Evolutionary conservation across 2,888 invertebrate species (phyloP), one percentile per base, ranked within the genome.

Genomic region (Synanthedon formicaeformis): DNA sequence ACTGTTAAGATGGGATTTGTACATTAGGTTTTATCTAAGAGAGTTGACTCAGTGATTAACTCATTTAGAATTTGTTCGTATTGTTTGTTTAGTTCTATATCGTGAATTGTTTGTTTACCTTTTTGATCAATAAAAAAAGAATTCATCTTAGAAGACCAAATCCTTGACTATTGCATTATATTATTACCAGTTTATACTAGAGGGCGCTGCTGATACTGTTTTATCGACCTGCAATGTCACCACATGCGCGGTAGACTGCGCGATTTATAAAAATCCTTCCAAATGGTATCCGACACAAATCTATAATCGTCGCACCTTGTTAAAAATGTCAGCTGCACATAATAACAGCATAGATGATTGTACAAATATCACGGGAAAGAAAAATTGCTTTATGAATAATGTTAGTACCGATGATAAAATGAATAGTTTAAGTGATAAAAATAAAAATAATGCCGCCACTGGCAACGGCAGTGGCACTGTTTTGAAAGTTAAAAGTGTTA

Each of bases 251-350:
- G 75, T 79, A 72, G 73, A 63, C 71, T 87, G 87, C 86, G 86
- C 84, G 83, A 78, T 78, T 78, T 86, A 85, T 79, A 85, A 86
- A 86, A 81, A 78, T 84, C 78, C 69, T 67, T 70, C 73, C 79
- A 79, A 83, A 83, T 78, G 78, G 73, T 69, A 63, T 72, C 75
- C 72, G 76, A 68, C 81, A 73, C 74, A 84, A 85, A 85, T 85
- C 85, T 81, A 83, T 85, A 85, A 76, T 81, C 75, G 78, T 76
- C 78, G 77, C 71, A 65, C 68, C 69, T 66, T 68, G 72, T 66
- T 13, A 73, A 80, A 78, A 81, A 81, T 83, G 81, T 83, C 83
- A 78, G 73, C 73, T 68, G 67, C 66, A 66, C 61, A 68, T 60
- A 67, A 65, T 64, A 73, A 58, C 59, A 67, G 62, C 58, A 57